Evolutionary conservation across 2,113 vertebrate species (phyloP), one percentile per base, ranked within the genome.

Genomic region (Scolopax mira): DNA sequence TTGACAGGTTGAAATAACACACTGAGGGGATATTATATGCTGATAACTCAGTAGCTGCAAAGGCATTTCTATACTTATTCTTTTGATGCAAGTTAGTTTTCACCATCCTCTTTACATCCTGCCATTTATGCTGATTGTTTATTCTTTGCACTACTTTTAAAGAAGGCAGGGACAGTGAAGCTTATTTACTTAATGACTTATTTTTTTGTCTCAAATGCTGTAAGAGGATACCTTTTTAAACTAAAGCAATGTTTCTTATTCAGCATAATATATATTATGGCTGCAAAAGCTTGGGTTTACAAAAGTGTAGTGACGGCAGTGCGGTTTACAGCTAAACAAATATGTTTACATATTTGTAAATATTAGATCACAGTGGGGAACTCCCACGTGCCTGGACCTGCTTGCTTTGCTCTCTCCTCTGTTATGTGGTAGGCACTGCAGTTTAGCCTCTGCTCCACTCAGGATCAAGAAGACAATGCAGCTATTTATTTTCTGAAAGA

Each of bases 371-470:
- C n/a, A n/a, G n/a, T n/a, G 13, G 30, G 23, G 35, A 77, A 19
- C 18, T 3, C 16, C 35, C 0, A 3, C 5, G 3, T 14, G 15
- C 5, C 28, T 58, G 46, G 18, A 19, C 25, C n/a, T 89, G 9
- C 33, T 86, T 60, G 11, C 7, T 28, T 65, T 58, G 3, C 9
- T 67, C 4, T 39, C 51, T 75, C 13, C 46, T 58, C 23, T 0
- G 0, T 42, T 51, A 10, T 4, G 37, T 18, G 31, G 24, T 11
- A n/a, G 4, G 6, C 13, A 17, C 10, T 44, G 15, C 24, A 67
- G 18, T 58, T 79, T 39, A 64, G 4, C 7, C 10, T 30, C 23
- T 74, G 11, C 70, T 77, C 44, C 49, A 42, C 8, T 9, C 35
- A n/a, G 60, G 18, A 52, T 33, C 33, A 28, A 66, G 28, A 66